Conservation (phyloP, 2,113 vertebrate species). For the Siniperca knerii region DNA sequence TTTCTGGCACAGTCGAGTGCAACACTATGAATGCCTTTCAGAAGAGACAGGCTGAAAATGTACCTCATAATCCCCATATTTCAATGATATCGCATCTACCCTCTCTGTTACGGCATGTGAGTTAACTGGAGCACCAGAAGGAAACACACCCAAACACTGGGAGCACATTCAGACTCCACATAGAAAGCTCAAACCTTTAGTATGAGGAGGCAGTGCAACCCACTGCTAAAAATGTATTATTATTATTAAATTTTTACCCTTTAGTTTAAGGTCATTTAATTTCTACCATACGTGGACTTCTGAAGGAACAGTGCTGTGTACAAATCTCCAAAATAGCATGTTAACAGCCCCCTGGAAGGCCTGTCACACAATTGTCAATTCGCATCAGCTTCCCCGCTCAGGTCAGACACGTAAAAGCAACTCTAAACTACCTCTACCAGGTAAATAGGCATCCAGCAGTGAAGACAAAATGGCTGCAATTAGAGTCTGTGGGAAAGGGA, state of each 20-base stretch:
- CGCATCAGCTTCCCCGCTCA: not conserved
- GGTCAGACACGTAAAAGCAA: slow-evolving; percentile 10
- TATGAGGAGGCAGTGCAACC: not conserved
- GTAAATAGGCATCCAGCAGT: slow-evolving; percentile 17
- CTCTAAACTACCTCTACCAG: slow-evolving; percentile 26
- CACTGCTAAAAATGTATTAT: too few relatives aligned
- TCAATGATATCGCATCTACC: not conserved
- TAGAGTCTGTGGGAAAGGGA: slow-evolving; percentile 14
- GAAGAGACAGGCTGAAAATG: not conserved
- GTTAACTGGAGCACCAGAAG: not conserved
- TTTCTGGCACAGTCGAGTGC: not conserved
- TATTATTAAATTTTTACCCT: not conserved
- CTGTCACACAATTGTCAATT: not conserved
- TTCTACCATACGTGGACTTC: not conserved
- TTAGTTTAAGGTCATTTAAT: not conserved
- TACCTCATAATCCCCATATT: too few relatives aligned
- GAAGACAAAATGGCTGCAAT: slow-evolving; percentile 46
- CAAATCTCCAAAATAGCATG: not conserved
- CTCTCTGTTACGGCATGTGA: not conserved
- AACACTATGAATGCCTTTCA: not conserved
- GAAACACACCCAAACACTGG: not conserved
- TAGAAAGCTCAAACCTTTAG: too few relatives aligned
- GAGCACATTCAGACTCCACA: not conserved
- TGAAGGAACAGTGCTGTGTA: not conserved
- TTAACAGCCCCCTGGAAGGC: not conserved